phyloP scores from a whole-genome alignment of 2,888 invertebrate genomes.

The Eupithecia pulchellata region DNA sequence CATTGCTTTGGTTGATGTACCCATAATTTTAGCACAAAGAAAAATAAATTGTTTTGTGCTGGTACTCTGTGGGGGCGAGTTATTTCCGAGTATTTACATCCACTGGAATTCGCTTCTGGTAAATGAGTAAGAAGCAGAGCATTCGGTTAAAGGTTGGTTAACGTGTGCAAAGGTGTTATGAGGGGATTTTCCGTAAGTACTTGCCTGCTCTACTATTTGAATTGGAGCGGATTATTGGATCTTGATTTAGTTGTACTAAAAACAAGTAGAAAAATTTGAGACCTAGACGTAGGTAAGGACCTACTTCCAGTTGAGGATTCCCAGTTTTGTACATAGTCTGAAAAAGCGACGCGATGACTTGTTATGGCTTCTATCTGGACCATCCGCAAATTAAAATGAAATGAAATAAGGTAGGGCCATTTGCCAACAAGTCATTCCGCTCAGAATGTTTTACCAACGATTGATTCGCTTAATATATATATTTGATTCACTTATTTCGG shows the following conservation, averaged over 20 bases:
- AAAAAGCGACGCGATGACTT: background rate
- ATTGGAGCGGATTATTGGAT: conserved; percentile 18
- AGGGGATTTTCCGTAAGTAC: conserved; percentile 44
- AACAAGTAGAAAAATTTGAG: background rate
- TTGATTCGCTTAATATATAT: too few species aligned
- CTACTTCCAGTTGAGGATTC: background rate
- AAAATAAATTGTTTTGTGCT: conserved; percentile 62
- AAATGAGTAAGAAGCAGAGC: conserved; percentile 71
- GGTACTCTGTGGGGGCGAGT: conserved; percentile 60
- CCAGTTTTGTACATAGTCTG: too few species aligned
- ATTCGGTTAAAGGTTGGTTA: conserved; percentile 56
- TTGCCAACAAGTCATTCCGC: background rate
- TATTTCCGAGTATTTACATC: conserved; percentile 69
- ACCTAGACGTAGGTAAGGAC: background rate
- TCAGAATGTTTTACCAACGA: background rate
- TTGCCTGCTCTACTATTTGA: conserved; percentile 18
- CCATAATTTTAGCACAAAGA: conserved; percentile 51
- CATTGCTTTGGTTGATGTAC: conserved; percentile 11
- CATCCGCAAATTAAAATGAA: background rate
- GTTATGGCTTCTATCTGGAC: background rate
- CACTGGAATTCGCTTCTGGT: conserved; percentile 74
- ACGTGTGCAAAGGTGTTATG: conserved; percentile 50
- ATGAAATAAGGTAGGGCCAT: too few species aligned
- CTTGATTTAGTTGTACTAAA: conserved; percentile 7
- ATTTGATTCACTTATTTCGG: background rate